Conservation (phyloP, 2,888 invertebrate genomes). For the Melanargia galathea region DNA sequence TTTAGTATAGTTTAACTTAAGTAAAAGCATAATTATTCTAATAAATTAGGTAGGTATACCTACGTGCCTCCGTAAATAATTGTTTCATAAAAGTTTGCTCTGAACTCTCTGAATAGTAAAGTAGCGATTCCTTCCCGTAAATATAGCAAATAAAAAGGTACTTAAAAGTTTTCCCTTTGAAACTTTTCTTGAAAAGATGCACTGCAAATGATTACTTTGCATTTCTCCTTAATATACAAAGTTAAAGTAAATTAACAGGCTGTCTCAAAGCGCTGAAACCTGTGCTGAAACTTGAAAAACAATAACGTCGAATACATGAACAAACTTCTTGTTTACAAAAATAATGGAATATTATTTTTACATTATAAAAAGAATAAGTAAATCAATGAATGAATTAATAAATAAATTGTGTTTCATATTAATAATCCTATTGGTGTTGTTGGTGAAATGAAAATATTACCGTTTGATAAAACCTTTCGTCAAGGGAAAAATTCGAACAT, state of each 20-base stretch:
- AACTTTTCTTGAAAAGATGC: conserved; percentile 27
- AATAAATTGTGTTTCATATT: conserved; percentile 21
- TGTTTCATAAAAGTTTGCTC: too few relatives aligned
- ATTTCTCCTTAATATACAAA: conserved; percentile 33
- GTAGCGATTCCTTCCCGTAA: conserved; percentile 13
- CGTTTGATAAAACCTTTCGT: conserved; percentile 11
- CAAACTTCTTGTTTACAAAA: conserved; percentile 38
- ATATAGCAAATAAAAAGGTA: conserved; percentile 20
- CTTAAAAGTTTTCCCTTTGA: conserved; percentile 20
- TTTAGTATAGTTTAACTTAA: too few relatives aligned
- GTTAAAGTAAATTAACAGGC: conserved; percentile 35
- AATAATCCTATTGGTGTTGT: conserved; percentile 1
- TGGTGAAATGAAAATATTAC: conserved; percentile 10
- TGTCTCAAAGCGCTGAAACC: conserved; percentile 29
- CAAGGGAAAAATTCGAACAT: conserved; percentile 11
- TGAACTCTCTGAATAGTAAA: not conserved
- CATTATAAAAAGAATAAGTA: too few relatives aligned
- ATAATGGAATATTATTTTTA: conserved; percentile 35
- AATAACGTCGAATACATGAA: conserved; percentile 31
- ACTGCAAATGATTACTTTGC: conserved; percentile 36
- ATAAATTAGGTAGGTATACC: too few relatives aligned
- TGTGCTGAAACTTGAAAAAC: too few relatives aligned
- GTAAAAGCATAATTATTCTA: too few relatives aligned
- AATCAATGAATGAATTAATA: too few relatives aligned
- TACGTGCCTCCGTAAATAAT: too few relatives aligned